Base-by-base conservation (phyloP, 2,113 vertebrate genomes). In the Triplophysa rosa region DNA sequence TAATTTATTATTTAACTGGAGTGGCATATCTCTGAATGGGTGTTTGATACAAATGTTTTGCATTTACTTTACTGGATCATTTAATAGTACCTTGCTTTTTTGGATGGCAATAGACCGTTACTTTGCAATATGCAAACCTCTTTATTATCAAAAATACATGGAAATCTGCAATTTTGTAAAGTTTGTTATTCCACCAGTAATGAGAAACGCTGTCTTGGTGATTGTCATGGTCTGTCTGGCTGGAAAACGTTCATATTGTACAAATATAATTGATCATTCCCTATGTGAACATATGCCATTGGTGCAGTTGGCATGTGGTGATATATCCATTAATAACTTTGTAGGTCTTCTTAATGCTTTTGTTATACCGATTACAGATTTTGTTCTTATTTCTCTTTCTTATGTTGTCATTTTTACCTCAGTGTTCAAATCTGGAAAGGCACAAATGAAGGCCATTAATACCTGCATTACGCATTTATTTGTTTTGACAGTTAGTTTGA, bases 231-330 rank as follows among this genome's bases (percentile, higher is more conserved):
- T 86, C 10, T 59, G n/a, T 49, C 65, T 79, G 33, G 82, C 77
- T 23, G 75, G 76, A 68, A 77, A 61, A 63, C 49, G 84, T 11
- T 79, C n/a, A 56, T 90, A 86, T 72, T 91, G 91, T 78, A 16
- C 88, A 3, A 42, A 86, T 0, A 8, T 87, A 9, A 87, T 90
- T 72, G 52, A 63, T 29, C 87, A 89, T 49, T 89, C 86, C 64
- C 89, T 86, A 29, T 88, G 88, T 79, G 90, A 91, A 52, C 89
- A 89, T 78, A 88, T 87, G 88, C 90, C 86, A 40, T 82, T 90
- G 33, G 86, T 89, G 84, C 88, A 85, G 70, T 80, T 21, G 78
- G 66, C 26, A 82, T 86, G 83, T 82, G 63, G 3, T 62, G 52
- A 1, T 76, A 8, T 82, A 80, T 23, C 82, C 82, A 10, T 14